phyloP scores from a whole-genome alignment of 2,113 vertebrate genomes.

The Dinomys branickii region DNA sequence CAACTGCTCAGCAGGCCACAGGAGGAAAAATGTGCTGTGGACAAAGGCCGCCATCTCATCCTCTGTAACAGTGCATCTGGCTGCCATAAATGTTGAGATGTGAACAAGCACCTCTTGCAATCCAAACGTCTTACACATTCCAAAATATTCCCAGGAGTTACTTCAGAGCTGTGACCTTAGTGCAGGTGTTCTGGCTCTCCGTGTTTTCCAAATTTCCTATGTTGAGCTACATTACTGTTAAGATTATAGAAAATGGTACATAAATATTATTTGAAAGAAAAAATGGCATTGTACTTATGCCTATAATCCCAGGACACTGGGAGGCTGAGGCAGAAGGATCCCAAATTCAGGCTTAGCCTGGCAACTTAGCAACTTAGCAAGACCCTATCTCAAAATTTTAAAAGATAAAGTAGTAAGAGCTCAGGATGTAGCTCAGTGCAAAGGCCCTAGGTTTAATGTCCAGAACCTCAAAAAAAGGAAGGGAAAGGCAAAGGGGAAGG shows the following conservation, averaged over 20 bases:
- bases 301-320: background rate
- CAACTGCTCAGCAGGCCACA: too few species aligned
- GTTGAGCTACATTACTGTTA: constrained; percentile 3
- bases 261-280: background rate
- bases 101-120: background rate
- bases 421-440: background rate
- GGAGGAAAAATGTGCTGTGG: fast-evolving
- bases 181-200: background rate
- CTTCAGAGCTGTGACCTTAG: background rate
- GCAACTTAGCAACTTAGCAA: background rate
- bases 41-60: background rate
- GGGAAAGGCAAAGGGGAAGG: too few species aligned
- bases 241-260: constrained; percentile 13
- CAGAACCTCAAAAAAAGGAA: background rate
- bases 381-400: background rate
- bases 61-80: background rate
- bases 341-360: background rate
- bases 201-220: constrained; percentile 26
- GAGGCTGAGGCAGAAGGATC: background rate
- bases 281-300: background rate
- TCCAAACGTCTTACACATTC: background rate
- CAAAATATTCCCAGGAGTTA: background rate
- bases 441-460: background rate
- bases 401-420: background rate
- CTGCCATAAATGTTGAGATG: background rate